Evolutionary conservation across 2,888 invertebrate genomes (phyloP), one percentile per base, ranked within the genome.

Genomic region (Mactromeris polynyma): DNA sequence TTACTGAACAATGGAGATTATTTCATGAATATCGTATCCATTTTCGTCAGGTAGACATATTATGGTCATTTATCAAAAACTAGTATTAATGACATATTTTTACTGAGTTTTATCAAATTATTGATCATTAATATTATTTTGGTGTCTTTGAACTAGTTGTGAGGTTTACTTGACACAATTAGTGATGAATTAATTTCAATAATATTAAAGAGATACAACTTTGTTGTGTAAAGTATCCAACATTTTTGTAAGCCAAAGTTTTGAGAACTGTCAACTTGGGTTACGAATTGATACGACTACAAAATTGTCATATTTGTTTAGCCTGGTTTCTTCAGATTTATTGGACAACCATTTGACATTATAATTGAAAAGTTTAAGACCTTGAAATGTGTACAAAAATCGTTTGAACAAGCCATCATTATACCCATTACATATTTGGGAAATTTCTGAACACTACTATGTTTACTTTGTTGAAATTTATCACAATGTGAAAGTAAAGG

Each of bases 331-430:
- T 64, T 26, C n/a, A 26, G 58, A 64, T 64, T 64, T 64, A 64
- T 64, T 7, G 58, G 1, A 26, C 26, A 26, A 26, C n/a, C 58
- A 64, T 64, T 64, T 64, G 58, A 26, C 58, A 64, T n/a, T n/a
- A 64, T 64, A 64, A 64, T 64, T 64, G 58, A 58, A 64, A 26
- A 64, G 58, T 64, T 64, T 64, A 64, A 64, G 58, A n/a, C 58
- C 58, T 64, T 64, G 26, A n/a, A 11, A 64, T 64, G 3, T 64
- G 58, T 64, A 9, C 26, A 64, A 64, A 64, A 46, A 64, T 64
- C 6, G 19, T 3, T 58, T 19, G 3, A n/a, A 58, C 7, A 14
- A 19, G 58, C n/a, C 58, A 4, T 64, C 58, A 26, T 3, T 46
- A 46, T 46, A 46, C 46, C 46, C 11, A 17, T 46, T 4, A 17